A percentile compares a stretch with the other conserved stretches of the same genome.
These are phyloP conservation scores for Coreius guichenoti DNA, from an alignment of 2,797 vertebrate genomes.

Conservation along the genomic window DNA sequence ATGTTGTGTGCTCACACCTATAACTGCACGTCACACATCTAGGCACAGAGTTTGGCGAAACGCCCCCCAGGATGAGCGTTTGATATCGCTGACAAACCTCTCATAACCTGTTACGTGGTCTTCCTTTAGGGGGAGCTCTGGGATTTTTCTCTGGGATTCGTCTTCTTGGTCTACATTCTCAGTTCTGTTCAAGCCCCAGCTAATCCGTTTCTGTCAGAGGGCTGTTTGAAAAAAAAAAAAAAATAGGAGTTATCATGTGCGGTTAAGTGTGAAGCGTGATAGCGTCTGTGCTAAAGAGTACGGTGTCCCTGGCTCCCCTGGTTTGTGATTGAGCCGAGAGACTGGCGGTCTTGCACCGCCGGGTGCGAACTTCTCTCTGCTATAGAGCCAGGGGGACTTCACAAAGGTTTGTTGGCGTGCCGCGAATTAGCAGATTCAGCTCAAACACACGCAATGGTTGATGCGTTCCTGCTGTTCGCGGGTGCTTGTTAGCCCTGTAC, in stretches of 20 bases:
- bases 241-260: conserved; percentile 77
- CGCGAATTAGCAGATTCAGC: conserved; percentile 42
- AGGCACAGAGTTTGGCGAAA: conserved; percentile 41
- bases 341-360: conserved; percentile 15
- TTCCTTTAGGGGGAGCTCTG: conserved; percentile 36
- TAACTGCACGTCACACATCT: conserved; percentile 25
- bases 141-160: conserved; percentile 4
- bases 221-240: conserved; percentile 73
- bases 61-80: conserved; percentile 37
- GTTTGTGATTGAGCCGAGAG: conserved; percentile 36
- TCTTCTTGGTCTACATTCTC: conserved; percentile 6
- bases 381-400: conserved; percentile 11
- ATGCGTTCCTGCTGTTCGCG: conserved; percentile 43
- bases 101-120: conserved; percentile 21
- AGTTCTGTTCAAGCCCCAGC: not conserved
- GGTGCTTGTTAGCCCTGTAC: conserved; percentile 45
- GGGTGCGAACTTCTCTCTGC: not conserved
- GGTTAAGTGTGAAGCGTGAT: conserved; percentile 76
- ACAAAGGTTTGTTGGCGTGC: not conserved
- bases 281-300: conserved; percentile 71
- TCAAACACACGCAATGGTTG: conserved; percentile 28
- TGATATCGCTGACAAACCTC: conserved; percentile 6
- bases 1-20: conserved; percentile 30
- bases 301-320: conserved; percentile 1
- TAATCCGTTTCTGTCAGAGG: conserved; percentile 59